Evolutionary conservation across 2,888 invertebrate genomes (phyloP).

Genomic region (Lumbricus terrestris): DNA sequence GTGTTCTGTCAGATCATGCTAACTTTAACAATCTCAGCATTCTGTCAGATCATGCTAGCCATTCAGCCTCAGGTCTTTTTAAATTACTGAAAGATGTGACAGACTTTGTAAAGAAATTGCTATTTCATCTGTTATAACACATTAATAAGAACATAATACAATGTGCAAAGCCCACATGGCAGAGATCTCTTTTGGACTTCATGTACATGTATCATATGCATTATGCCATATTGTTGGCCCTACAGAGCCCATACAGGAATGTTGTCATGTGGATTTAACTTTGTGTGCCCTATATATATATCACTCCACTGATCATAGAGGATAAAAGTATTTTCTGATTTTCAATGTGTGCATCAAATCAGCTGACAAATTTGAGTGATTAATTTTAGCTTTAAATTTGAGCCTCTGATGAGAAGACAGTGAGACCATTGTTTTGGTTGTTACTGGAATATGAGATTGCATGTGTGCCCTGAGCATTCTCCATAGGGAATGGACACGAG

Average conservation of each 20-base stretch:
- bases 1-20: background rate
- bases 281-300: too few species aligned
- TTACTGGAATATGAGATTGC: background rate
- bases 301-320: too few species aligned
- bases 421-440: background rate
- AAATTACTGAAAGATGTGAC: background rate
- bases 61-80: background rate
- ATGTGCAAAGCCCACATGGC: too few species aligned
- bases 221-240: too few species aligned
- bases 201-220: too few species aligned
- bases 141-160: background rate
- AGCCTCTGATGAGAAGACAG: background rate
- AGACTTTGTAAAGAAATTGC: background rate
- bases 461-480: background rate
- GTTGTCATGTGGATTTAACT: too few species aligned
- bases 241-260: too few species aligned
- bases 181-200: too few species aligned
- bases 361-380: background rate
- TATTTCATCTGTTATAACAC: background rate
- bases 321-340: background rate
- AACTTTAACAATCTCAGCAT: background rate
- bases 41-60: background rate
- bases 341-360: background rate
- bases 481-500: background rate
- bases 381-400: background rate